Evolutionary conservation across 2,797 vertebrate genomes (phyloP).

Genomic region (Xenops minutus): DNA sequence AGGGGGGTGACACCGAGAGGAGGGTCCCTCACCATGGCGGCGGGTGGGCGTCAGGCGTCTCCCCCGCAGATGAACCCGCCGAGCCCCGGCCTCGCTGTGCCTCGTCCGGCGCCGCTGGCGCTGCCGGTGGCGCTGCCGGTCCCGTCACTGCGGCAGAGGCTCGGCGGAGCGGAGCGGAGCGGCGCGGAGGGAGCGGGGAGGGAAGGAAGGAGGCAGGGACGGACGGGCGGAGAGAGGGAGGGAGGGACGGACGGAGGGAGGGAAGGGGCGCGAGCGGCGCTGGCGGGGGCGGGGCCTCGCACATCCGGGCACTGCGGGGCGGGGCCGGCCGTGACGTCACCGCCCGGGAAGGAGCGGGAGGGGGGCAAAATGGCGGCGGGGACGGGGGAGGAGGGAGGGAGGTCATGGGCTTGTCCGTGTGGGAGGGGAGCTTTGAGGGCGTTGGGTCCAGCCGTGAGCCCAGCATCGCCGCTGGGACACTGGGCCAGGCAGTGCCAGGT

Average conservation of each 20-base stretch:
- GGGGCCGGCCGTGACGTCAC: background rate
- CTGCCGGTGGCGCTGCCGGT: background rate
- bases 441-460: fast-evolving
- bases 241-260: background rate
- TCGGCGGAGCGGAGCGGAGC: constrained; percentile 71
- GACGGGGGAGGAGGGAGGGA: too few relatives aligned
- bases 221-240: background rate
- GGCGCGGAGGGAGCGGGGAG: background rate
- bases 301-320: constrained; percentile 43
- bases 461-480: fast-evolving
- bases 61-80: constrained; percentile 18
- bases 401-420: too few relatives aligned
- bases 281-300: background rate
- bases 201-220: background rate
- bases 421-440: fast-evolving
- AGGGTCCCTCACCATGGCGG: constrained; percentile 74
- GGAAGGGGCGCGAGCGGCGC: constrained; percentile 28
- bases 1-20: background rate
- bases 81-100: background rate
- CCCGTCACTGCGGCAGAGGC: constrained; percentile 82
- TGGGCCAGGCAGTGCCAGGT: too few relatives aligned
- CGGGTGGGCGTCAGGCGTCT: constrained; percentile 55
- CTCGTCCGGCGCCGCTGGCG: background rate
- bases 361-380: constrained; percentile 55
- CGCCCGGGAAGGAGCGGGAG: background rate